phyloP scores from a whole-genome alignment of 2,888 invertebrate species.

The Parthenolecanium corni region DNA sequence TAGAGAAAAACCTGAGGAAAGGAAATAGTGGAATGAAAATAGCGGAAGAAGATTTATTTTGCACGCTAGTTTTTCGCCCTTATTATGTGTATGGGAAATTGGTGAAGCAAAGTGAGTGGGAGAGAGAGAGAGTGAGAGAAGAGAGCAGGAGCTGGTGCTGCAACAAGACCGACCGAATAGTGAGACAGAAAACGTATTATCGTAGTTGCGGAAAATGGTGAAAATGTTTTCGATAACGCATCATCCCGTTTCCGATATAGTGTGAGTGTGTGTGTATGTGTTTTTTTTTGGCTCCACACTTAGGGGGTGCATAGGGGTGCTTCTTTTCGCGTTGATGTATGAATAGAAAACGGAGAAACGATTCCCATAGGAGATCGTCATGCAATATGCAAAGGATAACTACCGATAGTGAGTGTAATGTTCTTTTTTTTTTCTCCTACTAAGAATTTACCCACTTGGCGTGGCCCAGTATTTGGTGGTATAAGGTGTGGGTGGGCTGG shows the following conservation, averaged over 20 bases:
- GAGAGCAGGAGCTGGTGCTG: conserved; percentile 27
- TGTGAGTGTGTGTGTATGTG: too few species aligned
- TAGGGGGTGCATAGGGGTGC: neutral
- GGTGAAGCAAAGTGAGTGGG: neutral
- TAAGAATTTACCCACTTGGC: neutral
- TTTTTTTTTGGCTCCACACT: neutral
- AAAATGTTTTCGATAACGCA: conserved; percentile 5
- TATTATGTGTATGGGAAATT: neutral
- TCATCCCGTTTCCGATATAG: neutral
- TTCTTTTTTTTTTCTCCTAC: neutral
- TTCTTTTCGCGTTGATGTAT: conserved; percentile 1
- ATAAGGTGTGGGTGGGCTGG: neutral
- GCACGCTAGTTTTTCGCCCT: neutral
- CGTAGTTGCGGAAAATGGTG: conserved; percentile 5
- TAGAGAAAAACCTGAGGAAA: neutral
- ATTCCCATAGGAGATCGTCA: conserved; percentile 18
- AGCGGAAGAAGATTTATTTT: conserved; percentile 3
- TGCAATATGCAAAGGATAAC: conserved; percentile 28
- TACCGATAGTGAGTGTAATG: conserved; percentile 16
- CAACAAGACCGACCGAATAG: too few species aligned
- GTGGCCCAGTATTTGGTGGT: neutral
- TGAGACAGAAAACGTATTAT: conserved; percentile 10
- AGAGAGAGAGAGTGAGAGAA: conserved; percentile 33
- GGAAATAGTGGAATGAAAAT: neutral
- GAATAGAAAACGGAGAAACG: conserved; percentile 26